Percentiles rank a stretch among this genome's conserved stretches.
Evolutionary conservation across 2,797 vertebrate species (phyloP).

Genomic region (Myiotriccus ornatus): DNA sequence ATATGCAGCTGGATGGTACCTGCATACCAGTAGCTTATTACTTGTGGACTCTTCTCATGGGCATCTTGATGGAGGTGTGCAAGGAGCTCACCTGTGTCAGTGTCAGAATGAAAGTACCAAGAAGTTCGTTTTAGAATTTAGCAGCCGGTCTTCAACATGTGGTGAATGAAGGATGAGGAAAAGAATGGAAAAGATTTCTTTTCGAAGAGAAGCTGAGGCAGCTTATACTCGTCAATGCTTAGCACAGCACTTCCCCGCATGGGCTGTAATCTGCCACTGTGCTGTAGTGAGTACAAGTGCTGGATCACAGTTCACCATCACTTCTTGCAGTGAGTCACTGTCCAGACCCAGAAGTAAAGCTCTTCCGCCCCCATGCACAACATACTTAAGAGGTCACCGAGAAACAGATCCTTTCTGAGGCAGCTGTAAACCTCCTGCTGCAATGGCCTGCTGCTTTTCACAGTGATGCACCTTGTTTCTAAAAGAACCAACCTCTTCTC

Average conservation of each 20-base stretch:
- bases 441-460: background rate
- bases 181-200: background rate
- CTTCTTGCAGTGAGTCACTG: background rate
- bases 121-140: background rate
- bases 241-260: background rate
- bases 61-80: background rate
- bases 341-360: background rate
- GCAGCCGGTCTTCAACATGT: background rate
- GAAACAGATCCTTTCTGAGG: background rate
- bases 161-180: background rate
- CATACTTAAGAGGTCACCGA: fast-evolving
- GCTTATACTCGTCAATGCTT: background rate
- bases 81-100: background rate
- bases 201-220: background rate
- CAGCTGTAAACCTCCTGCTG: background rate
- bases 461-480: background rate
- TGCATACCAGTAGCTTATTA: background rate
- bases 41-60: background rate
- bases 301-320: background rate
- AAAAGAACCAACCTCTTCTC: background rate
- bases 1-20: background rate
- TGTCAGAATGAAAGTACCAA: background rate
- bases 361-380: background rate
- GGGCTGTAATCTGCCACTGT: background rate
- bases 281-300: background rate